Evolutionary conservation across 2,888 invertebrate species (phyloP), one percentile per base, ranked within the genome.

Genomic region (Automeris io): DNA sequence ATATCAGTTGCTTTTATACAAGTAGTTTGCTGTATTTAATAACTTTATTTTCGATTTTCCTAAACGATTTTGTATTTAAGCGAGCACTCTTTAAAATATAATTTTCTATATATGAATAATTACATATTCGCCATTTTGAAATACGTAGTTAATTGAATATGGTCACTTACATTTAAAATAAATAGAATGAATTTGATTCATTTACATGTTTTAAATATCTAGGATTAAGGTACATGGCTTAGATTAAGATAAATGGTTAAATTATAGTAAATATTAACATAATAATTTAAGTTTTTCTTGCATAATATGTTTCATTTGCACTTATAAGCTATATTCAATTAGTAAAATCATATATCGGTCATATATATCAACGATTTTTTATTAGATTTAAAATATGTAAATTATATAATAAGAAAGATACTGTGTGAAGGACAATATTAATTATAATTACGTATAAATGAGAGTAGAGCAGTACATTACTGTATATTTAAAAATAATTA

Each of bases 351-450:
- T n/a, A n/a, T n/a, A n/a, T n/a, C n/a, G n/a, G n/a, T n/a, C n/a
- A n/a, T n/a, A n/a, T n/a, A n/a, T n/a, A n/a, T n/a, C n/a, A n/a
- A n/a, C n/a, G n/a, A n/a, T n/a, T n/a, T n/a, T n/a, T n/a, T n/a
- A 21, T 19, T 21, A 33, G 7, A 21, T 12, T 21, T n/a, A n/a
- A 50, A 45, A 48, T 41, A 39, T 56, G 49, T 49, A 54, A 46
- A 49, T 44, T 38, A 49, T 49, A 46, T 41, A 39, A 42, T 29
- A 29, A 29, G 29, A 29, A 51, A 51, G 54, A 55, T 54, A 56
- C 73, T 78, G 77, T 64, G 72, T 60, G 63, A 59, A 65, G 43
- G 77, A 78, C 77, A 78, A 76, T 78, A 78, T 61, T 54, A 24
- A 33, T 6, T 19, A 19, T 38, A 38, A 34, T 42, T 37, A 42